A percentile compares a stretch with the other conserved stretches of the same genome.
phyloP scores from a whole-genome alignment of 1,140 invertebrate genomes.

The Papilio helenus region DNA sequence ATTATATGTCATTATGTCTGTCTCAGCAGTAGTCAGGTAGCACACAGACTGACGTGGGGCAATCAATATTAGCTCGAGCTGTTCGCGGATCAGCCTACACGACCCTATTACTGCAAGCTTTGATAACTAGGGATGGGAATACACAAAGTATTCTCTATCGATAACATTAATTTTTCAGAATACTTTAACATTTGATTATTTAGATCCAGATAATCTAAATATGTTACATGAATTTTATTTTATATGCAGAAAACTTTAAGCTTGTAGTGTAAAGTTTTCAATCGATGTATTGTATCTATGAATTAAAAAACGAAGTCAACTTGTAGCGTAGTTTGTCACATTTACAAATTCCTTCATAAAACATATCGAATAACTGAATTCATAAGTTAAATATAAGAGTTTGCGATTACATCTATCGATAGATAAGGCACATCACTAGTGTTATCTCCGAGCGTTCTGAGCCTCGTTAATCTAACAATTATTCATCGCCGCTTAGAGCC shows the following conservation, averaged over 20 bases:
- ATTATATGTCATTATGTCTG: not conserved
- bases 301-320: no score
- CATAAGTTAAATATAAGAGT: no score
- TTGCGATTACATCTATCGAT: not conserved
- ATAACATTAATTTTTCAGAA: slow-evolving; percentile 43
- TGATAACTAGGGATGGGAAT: slow-evolving; percentile 46
- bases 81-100: slow-evolving; percentile 62
- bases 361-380: no score
- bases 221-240: no score
- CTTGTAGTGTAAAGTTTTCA: no score
- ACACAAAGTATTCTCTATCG: not conserved
- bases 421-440: slow-evolving; percentile 50
- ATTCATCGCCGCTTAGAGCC: slow-evolving; percentile 70
- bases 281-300: no score
- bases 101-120: slow-evolving; percentile 64
- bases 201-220: no score
- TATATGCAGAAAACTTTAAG: no score
- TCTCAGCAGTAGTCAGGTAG: not conserved
- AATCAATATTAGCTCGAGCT: slow-evolving; percentile 55
- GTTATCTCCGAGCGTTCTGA: slow-evolving; percentile 62
- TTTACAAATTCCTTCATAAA: no score
- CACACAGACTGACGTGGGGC: slow-evolving; percentile 29
- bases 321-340: no score
- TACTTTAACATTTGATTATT: no score
- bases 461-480: slow-evolving; percentile 78